Conservation (phyloP, 2,113 vertebrate species). For the Datnioides undecimradiatus region DNA sequence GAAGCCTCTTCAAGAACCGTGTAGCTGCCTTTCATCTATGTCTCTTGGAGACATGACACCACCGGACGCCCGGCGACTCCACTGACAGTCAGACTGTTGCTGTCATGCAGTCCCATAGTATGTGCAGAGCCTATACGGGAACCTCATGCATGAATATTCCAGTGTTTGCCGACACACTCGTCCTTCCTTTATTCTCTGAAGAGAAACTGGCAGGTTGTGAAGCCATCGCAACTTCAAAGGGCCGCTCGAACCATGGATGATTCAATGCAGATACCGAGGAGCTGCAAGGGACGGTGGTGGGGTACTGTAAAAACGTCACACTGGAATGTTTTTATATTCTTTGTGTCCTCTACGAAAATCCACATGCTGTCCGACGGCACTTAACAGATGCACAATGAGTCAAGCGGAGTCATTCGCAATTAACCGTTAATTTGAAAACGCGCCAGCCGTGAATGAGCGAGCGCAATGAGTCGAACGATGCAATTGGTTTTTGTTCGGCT, state of each 20-base stretch:
- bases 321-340: background rate
- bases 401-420: slow-evolving; percentile 29
- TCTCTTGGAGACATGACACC: background rate
- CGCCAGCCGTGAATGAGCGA: slow-evolving; percentile 9
- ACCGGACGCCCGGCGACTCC: slow-evolving; percentile 10
- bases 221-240: slow-evolving; percentile 39
- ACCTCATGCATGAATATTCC: slow-evolving; percentile 28
- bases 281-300: background rate
- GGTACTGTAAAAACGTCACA: background rate
- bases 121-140: slow-evolving; percentile 6
- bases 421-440: slow-evolving; percentile 29
- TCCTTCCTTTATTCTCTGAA: slow-evolving; percentile 6
- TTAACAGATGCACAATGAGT: slow-evolving; percentile 18
- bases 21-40: slow-evolving; percentile 28
- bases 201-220: slow-evolving; percentile 13
- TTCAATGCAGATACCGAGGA: background rate
- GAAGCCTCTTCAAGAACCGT: background rate
- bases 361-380: background rate
- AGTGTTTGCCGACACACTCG: background rate
- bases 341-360: slow-evolving; percentile 8
- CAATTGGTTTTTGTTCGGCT: slow-evolving; percentile 13
- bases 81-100: background rate
- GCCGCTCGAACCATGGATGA: background rate
- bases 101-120: background rate
- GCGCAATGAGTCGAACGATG: slow-evolving; percentile 11